These are phyloP conservation scores for Agrotis puta DNA, from an alignment of 2,888 invertebrate genomes.

Conservation along the genomic window DNA sequence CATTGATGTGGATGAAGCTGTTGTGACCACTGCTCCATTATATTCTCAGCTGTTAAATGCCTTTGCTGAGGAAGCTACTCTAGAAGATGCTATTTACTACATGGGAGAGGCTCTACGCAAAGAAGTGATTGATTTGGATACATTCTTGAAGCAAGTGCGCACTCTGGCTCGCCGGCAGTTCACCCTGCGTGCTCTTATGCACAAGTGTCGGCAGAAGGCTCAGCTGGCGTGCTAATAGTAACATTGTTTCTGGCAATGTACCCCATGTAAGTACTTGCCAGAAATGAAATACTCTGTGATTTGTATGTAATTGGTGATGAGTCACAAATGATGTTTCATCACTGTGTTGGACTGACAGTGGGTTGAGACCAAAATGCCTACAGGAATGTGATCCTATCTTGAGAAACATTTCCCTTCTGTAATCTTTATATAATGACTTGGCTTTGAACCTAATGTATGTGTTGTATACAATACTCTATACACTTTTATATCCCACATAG, in stretches of 20 bases:
- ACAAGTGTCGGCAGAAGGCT: constrained; percentile 98
- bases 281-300: constrained; percentile 63
- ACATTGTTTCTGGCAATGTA: constrained; percentile 66
- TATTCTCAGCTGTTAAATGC: constrained; percentile 98
- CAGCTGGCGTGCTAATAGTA: constrained; percentile 93
- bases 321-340: constrained; percentile 41
- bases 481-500: constrained; percentile 20
- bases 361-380: constrained; percentile 16
- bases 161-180: constrained; percentile 98
- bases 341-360: constrained; percentile 24
- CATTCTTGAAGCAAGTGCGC: constrained; percentile 98
- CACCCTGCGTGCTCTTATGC: constrained; percentile 98
- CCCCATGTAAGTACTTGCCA: constrained; percentile 53
- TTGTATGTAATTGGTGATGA: constrained; percentile 59
- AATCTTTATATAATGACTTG: constrained; percentile 27
- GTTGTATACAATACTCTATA: constrained; percentile 10
- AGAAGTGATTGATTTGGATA: constrained; percentile 98
- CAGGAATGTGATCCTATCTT: constrained; percentile 29
- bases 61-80: constrained; percentile 99
- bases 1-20: constrained; percentile 98
- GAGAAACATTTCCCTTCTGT: constrained; percentile 16
- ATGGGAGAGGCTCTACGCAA: constrained; percentile 98
- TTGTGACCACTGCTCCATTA: constrained; percentile 98
- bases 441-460: constrained; percentile 21
- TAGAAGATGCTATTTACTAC: constrained; percentile 99